Base-by-base conservation (phyloP, 2,797 vertebrate species). In the Sitta carolinensis region DNA sequence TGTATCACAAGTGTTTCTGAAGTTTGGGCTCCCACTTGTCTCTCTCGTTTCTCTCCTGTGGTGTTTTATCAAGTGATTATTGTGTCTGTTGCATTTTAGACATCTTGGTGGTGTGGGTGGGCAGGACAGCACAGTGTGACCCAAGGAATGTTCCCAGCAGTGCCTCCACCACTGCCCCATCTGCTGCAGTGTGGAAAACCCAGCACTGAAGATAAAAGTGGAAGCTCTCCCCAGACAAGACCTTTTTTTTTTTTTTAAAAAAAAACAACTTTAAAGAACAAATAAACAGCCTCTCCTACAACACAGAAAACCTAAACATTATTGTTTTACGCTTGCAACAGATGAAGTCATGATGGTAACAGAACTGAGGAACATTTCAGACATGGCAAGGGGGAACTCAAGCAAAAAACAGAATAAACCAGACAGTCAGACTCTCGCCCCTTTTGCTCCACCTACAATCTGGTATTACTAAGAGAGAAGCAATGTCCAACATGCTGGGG, bases 111-210 rank as follows among this genome's bases (percentile, higher is more conserved):
- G 70, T 1, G 1, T 21, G 13, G 18, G 23, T 27, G 52, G 40
- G 45, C 22, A 68, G 63, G 29, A 84, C n/a, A 84, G 40, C 23
- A 38, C 0, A 0, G 30, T 4, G 48, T 1, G 9, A 79, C 22
- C 47, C 66, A 87, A 73, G 82, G 76, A 48, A 43, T 0, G 0
- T 5, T 30, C 57, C 52, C 32, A 32, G 34, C 1, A 0, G 9
- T 13, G 17, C 17, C 75, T 59, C 61, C 75, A 45, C 51, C 55
- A 43, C 63, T 42, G 70, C 40, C 63, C 32, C n/a, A 48, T 26
- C 50, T 73, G 36, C 52, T 30, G n/a, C 43, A 61, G 27, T 0
- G 3, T 9, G 17, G 48, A 51, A 55, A 57, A 59, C 29, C 14
- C 4, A 0, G n/a, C 34, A 73, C 0, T 34, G 55, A 75, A 84